phyloP scores from a whole-genome alignment of 2,888 invertebrate genomes.

The Drosophila leonis region DNA sequence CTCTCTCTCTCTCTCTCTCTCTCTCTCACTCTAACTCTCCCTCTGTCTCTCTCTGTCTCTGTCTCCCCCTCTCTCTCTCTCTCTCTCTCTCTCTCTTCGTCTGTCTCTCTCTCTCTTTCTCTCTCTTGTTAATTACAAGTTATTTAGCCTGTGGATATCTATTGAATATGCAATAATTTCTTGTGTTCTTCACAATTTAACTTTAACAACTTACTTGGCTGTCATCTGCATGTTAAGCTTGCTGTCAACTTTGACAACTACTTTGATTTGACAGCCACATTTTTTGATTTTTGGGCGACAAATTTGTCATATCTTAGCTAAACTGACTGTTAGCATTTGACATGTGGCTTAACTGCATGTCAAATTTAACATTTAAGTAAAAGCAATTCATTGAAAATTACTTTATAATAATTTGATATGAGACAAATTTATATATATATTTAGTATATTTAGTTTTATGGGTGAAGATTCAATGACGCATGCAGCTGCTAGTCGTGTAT shows the following conservation, averaged over 20 bases:
- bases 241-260: conserved; percentile 1
- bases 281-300: neutral
- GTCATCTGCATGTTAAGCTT: neutral
- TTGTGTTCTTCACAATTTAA: neutral
- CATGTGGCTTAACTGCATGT: neutral
- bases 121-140: neutral
- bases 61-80: neutral
- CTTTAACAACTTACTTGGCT: neutral
- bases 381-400: too few relatives aligned
- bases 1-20: neutral
- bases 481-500: neutral
- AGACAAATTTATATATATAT: too few relatives aligned
- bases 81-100: neutral
- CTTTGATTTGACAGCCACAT: too few relatives aligned
- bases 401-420: too few relatives aligned
- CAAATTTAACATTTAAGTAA: neutral
- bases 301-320: neutral
- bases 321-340: neutral
- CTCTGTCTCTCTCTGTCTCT: neutral
- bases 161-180: neutral
- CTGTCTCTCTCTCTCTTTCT: neutral
- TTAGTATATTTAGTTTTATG: too few relatives aligned
- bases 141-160: neutral
- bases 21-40: neutral
- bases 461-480: neutral